Evolutionary conservation across 2,888 invertebrate species (phyloP).

Genomic region (Tridacna gigas): DNA sequence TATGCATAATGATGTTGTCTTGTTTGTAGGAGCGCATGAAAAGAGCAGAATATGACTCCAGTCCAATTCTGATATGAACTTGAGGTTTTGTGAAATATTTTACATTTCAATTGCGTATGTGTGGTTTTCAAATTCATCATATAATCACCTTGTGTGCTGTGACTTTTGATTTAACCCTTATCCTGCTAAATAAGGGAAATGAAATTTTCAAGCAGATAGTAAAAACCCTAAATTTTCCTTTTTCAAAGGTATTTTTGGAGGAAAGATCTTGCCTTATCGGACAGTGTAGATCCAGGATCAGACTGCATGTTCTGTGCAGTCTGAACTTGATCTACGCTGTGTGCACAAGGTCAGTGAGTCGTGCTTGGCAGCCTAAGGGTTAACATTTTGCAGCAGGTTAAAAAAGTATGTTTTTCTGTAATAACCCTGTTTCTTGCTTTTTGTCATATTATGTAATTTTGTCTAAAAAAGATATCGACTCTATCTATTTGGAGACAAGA

Average conservation of each 20-base stretch:
- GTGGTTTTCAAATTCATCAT: conserved; percentile 8
- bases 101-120: neutral
- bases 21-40: conserved; percentile 49
- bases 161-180: neutral
- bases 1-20: neutral
- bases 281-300: no score
- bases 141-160: neutral
- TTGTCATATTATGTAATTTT: neutral
- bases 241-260: no score
- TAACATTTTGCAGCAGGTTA: no score
- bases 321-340: no score
- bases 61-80: conserved; percentile 54
- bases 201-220: no score
- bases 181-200: no score
- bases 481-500: neutral
- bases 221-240: no score
- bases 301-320: no score
- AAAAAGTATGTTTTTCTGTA: no score
- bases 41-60: conserved; percentile 50
- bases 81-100: conserved; percentile 4
- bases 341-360: no score
- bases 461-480: neutral
- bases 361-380: no score
- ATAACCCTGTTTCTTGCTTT: neutral
- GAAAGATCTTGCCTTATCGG: no score